Evolutionary conservation across 2,888 invertebrate species (phyloP), one percentile per base, ranked within the genome.

Genomic region (Cryptocephalus primarius): DNA sequence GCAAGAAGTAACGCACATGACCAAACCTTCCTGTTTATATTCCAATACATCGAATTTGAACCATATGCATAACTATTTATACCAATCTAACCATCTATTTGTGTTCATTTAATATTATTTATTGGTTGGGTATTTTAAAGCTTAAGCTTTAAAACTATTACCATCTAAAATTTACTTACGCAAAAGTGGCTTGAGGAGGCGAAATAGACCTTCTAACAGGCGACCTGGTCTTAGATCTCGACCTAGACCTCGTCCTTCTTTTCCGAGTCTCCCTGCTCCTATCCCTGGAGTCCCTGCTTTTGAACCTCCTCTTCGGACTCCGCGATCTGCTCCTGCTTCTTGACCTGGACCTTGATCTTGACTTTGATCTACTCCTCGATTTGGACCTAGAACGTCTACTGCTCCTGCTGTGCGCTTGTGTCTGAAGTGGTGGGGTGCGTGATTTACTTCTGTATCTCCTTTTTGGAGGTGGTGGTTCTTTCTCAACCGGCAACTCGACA

Each of bases 381-480:
- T 12, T n/a, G 6, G 11, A 11, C 12, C 36, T 36, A n/a, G 36
- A 36, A 11, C 36, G n/a, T 40, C 40, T n/a, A 13, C 12, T 40
- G 14, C 40, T 40, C 10, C 40, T 40, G 40, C 40, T 40, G 40
- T n/a, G 11, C n/a, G 6, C 6, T 12, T n/a, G n/a, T 36, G 6
- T 12, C 4, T n/a, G 36, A 11, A 64, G 54, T 8, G 60, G 59
- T 9, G 70, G 70, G 33, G 69, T 63, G 1, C 73, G 77, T 4
- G 78, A 76, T 60, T 75, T 75, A 57, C 78, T 82, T 73, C 81
- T 79, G 65, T 89, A 90, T 65, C 86, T 76, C 63, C 88, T 77
- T 60, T 82, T 82, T 38, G 84, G 83, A 40, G 83, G 84, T 43
- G 82, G 79, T 46, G 81, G 82, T 63, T 81, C 82, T 65, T 83